Evolutionary conservation across 35 echinoderm and acorn worm genomes (phyloP).

Genomic region (Eucidaris tribuloides): DNA sequence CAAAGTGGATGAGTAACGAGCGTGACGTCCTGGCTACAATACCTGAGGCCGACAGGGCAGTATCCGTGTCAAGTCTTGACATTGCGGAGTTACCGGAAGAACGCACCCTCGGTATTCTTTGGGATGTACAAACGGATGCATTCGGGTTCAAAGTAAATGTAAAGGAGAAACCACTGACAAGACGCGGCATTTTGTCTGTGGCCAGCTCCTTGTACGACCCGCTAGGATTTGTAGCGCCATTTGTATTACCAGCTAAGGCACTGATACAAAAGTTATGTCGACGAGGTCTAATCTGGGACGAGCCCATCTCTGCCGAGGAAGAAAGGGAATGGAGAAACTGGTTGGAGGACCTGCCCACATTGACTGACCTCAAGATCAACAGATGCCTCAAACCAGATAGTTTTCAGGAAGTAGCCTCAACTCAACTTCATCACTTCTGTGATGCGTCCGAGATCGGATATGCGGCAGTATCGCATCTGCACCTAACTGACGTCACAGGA

Average conservation of each 20-base stretch:
- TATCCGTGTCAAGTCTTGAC: neutral
- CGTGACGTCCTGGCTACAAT: conserved; percentile 20
- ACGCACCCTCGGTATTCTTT: conserved; percentile 19
- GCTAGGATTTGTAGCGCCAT: conserved; percentile 47
- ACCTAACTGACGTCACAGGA: neutral
- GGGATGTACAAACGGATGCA: conserved; percentile 22
- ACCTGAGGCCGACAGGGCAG: conserved; percentile 14
- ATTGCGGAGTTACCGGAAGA: conserved; percentile 21
- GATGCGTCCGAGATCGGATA: conserved; percentile 55
- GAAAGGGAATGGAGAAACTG: conserved; percentile 44
- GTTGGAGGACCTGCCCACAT: conserved; percentile 32
- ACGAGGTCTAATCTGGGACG: conserved; percentile 19
- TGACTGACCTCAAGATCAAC: neutral
- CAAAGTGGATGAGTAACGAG: conserved; percentile 25
- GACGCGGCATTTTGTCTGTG: conserved; percentile 53
- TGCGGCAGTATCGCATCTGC: conserved; percentile 20
- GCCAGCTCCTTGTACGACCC: conserved; percentile 56
- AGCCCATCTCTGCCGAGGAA: conserved; percentile 15
- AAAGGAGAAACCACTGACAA: conserved; percentile 24
- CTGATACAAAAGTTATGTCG: conserved; percentile 36
- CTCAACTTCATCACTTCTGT: conserved; percentile 30
- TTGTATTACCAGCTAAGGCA: conserved; percentile 32
- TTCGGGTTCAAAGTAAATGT: conserved; percentile 41
- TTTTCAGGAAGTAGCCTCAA: neutral
- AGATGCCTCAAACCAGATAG: conserved; percentile 24